Conservation (phyloP, 2,797 vertebrate genomes). For the Salarias fasciatus region DNA sequence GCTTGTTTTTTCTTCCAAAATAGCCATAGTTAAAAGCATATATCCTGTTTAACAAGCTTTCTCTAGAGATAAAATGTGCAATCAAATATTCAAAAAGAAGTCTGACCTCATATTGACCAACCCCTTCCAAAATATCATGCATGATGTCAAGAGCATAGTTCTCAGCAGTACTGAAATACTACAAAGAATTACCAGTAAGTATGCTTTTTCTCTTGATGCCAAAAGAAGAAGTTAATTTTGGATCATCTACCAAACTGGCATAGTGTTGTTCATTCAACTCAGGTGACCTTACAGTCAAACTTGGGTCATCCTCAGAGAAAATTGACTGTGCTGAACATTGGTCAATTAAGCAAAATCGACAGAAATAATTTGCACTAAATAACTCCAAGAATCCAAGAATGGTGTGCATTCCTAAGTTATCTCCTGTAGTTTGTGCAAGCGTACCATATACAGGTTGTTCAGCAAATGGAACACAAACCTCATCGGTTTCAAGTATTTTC, state of each 20-base stretch:
- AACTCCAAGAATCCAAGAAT: constrained; percentile 15
- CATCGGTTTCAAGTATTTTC: constrained; percentile 20
- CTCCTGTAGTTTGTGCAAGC: constrained; percentile 6
- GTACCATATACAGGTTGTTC: neutral
- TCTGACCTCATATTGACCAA: too few species aligned
- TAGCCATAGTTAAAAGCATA: too few species aligned
- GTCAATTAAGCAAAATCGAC: constrained; percentile 14
- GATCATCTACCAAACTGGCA: neutral
- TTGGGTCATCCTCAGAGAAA: constrained; percentile 7
- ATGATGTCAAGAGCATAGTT: too few species aligned
- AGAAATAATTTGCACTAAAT: constrained; percentile 21
- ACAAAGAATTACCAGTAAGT: too few species aligned
- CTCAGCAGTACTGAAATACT: too few species aligned
- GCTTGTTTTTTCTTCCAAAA: too few species aligned
- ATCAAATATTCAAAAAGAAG: too few species aligned
- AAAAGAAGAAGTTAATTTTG: too few species aligned
- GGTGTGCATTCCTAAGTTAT: constrained; percentile 7
- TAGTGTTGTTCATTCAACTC: constrained; percentile 6
- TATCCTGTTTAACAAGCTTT: too few species aligned
- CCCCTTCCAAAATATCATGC: too few species aligned
- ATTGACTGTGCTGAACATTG: constrained; percentile 14
- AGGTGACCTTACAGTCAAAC: constrained; percentile 12
- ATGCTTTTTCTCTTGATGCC: too few species aligned
- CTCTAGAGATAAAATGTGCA: too few species aligned
- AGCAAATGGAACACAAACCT: constrained; percentile 7